phyloP scores from a whole-genome alignment of 2,113 vertebrate genomes.

The Neoarius graeffei region DNA sequence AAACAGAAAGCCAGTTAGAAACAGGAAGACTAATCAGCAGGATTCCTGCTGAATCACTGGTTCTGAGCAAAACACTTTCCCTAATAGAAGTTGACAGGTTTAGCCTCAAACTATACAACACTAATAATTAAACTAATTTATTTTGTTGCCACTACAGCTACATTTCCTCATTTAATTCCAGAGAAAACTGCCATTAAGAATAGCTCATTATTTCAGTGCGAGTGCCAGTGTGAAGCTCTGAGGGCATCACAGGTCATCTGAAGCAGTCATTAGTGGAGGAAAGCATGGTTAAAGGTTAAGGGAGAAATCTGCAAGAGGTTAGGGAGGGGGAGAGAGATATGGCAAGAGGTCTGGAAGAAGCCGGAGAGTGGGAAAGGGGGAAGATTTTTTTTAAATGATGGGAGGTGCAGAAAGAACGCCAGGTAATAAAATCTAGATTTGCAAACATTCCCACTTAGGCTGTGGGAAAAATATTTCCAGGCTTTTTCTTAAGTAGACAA shows the following conservation, averaged over 20 bases:
- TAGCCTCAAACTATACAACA: neutral
- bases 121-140: conserved; percentile 1
- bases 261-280: conserved; percentile 60
- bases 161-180: conserved; percentile 42
- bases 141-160: neutral
- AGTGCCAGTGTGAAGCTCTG: conserved; percentile 52
- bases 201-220: conserved; percentile 61
- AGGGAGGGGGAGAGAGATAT: neutral
- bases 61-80: conserved; percentile 50
- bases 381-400: neutral
- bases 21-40: conserved; percentile 47
- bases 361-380: no score
- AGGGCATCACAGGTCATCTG: conserved; percentile 59
- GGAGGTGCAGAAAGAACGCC: neutral
- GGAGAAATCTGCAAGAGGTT: neutral
- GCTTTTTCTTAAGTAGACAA: conserved; percentile 2
- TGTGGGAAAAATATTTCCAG: neutral
- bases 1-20: conserved; percentile 41
- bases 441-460: neutral
- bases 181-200: conserved; percentile 57
- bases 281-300: conserved; percentile 36
- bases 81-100: conserved; percentile 29
- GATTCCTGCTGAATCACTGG: conserved; percentile 57
- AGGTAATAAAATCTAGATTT: conserved; percentile 9
- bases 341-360: neutral